Conservation (phyloP, 2,888 invertebrate species). For the Scaptomyza flava region DNA sequence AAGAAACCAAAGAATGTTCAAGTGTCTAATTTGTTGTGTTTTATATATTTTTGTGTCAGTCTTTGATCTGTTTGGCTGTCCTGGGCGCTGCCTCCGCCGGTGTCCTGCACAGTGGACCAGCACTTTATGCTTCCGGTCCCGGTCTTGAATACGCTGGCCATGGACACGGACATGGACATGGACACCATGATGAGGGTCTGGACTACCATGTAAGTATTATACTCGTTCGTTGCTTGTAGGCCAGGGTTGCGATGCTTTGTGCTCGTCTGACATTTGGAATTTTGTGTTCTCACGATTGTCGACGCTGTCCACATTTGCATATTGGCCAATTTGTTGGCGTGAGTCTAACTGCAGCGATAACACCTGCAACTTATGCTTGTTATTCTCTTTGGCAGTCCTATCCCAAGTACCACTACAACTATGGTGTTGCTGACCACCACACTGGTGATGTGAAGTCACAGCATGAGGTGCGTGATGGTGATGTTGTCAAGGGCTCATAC, state of each 20-base stretch:
- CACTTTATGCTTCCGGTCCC: constrained; percentile 79
- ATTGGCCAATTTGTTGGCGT: constrained; percentile 27
- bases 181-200: constrained; percentile 80
- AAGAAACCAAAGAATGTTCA: constrained; percentile 6
- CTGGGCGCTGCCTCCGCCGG: constrained; percentile 84
- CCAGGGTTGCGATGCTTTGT: constrained; percentile 34
- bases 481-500: constrained; percentile 85
- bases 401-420: constrained; percentile 84
- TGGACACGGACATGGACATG: constrained; percentile 59
- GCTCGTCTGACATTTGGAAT: constrained; percentile 58
- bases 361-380: not conserved
- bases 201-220: constrained; percentile 83
- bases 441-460: constrained; percentile 85
- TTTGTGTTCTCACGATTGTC: constrained; percentile 40
- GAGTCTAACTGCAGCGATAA: constrained; percentile 11
- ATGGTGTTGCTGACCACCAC: constrained; percentile 84
- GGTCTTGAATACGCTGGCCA: constrained; percentile 71
- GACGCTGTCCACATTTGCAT: constrained; percentile 41
- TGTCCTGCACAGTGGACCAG: constrained; percentile 81
- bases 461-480: constrained; percentile 84
- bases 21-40: constrained; percentile 43
- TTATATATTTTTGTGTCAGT: constrained; percentile 63
- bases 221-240: not conserved
- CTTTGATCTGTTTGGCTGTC: constrained; percentile 83
- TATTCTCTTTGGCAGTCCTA: constrained; percentile 73